phyloP scores from a whole-genome alignment of 2,888 invertebrate genomes.

The Diachrysia chrysitis region DNA sequence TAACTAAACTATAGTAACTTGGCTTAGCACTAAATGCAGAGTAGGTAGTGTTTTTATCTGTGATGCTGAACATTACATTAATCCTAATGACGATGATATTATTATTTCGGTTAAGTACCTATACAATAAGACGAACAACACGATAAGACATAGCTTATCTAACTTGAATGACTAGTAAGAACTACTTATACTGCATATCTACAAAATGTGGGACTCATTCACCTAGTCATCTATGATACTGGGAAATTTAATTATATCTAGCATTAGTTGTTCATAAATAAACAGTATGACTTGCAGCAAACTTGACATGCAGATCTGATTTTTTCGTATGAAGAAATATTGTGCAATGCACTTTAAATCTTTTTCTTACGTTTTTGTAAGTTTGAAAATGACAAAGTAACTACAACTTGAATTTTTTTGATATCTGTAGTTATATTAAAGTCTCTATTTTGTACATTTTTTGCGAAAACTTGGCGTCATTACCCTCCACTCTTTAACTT shows the following conservation, averaged over 20 bases:
- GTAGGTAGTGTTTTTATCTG: too few relatives aligned
- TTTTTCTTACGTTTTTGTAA: background rate
- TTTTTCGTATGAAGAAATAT: constrained; percentile 21
- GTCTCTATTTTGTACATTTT: too few relatives aligned
- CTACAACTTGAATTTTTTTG: too few relatives aligned
- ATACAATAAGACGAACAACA: too few relatives aligned
- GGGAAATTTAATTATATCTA: background rate
- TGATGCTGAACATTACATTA: too few relatives aligned
- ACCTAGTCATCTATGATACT: constrained; percentile 2
- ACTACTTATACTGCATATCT: background rate
- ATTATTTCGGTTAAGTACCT: too few relatives aligned
- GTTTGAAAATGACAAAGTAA: too few relatives aligned
- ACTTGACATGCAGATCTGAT: constrained; percentile 9
- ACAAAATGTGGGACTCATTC: background rate
- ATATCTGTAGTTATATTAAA: too few relatives aligned
- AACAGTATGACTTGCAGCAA: constrained; percentile 29
- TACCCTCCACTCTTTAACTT: too few relatives aligned
- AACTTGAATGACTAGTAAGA: background rate
- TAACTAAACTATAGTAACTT: too few relatives aligned
- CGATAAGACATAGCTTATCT: constrained; percentile 1
- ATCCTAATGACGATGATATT: background rate
- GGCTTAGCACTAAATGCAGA: too few relatives aligned
- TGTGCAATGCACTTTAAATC: constrained; percentile 12
- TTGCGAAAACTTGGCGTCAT: too few relatives aligned
- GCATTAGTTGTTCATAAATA: background rate